Conservation (phyloP, 2,797 vertebrate species). For the Jordanella pulchra region DNA sequence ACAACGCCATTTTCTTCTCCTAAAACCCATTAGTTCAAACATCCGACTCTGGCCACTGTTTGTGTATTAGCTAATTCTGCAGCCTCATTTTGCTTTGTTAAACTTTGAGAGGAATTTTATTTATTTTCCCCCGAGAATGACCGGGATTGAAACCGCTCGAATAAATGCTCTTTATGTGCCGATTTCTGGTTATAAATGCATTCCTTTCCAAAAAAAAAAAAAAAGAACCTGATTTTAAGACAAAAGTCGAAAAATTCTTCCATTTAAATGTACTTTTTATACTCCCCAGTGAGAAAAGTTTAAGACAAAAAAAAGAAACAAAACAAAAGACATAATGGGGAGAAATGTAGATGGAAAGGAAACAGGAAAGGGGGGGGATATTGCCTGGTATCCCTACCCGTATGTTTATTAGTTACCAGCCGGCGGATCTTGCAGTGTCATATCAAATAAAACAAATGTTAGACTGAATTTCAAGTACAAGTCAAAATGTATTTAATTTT, state of each 20-base stretch:
- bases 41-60: neutral
- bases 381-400: conserved; percentile 36
- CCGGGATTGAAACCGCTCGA: conserved; percentile 1
- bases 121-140: conserved; percentile 8
- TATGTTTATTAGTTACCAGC: conserved; percentile 40
- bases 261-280: conserved; percentile 27
- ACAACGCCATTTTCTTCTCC: conserved; percentile 42
- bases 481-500: conserved; percentile 32
- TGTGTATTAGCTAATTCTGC: conserved; percentile 8
- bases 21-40: conserved; percentile 56
- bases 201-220: conserved; percentile 35
- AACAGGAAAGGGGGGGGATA: conserved; percentile 54
- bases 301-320: conserved; percentile 13
- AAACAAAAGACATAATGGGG: conserved; percentile 14
- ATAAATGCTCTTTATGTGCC: conserved; percentile 14
- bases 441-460: neutral
- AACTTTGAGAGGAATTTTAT: neutral
- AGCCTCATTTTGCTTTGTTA: neutral
- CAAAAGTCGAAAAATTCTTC: conserved; percentile 46
- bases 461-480: conserved; percentile 14
- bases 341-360: conserved; percentile 29
- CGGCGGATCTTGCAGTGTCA: neutral
- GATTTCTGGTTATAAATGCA: conserved; percentile 15
- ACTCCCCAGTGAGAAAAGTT: conserved; percentile 45
- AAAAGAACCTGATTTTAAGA: conserved; percentile 42